A percentile compares a stretch with the other conserved stretches of the same genome.
Evolutionary conservation across 2,113 vertebrate species (phyloP).

Genomic region (Passer domesticus): DNA sequence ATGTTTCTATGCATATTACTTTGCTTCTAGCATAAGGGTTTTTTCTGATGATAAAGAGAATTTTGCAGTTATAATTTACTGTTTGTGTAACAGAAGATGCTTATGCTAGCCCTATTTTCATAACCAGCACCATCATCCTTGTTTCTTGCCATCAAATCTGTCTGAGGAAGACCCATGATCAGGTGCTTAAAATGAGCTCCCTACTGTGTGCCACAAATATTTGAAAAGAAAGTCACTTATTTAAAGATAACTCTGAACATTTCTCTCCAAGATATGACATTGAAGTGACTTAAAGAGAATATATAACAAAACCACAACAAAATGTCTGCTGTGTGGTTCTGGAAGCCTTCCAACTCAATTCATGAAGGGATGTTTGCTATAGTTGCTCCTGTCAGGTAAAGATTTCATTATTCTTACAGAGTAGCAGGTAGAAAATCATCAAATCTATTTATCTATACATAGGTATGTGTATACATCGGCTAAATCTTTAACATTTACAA

Average conservation of each 20-base stretch:
- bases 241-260: not conserved
- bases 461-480: not conserved
- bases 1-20: not conserved
- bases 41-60: not conserved
- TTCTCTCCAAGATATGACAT: not conserved
- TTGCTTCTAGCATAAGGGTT: not conserved
- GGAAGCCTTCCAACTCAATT: not conserved
- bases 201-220: not conserved
- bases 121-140: not conserved
- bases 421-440: not conserved
- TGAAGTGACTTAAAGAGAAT: not conserved
- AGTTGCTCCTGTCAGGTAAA: not conserved
- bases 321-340: not conserved
- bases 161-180: not conserved
- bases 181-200: not conserved
- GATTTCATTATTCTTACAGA: constrained; percentile 23
- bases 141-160: not conserved
- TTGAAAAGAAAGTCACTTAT: not conserved
- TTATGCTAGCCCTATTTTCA: not conserved
- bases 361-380: not conserved
- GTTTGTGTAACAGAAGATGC: not conserved
- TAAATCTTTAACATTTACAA: not conserved
- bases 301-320: not conserved
- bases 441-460: not conserved
- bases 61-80: not conserved